Evolutionary conservation across 1,140 invertebrate genomes (phyloP).

Genomic region (Aricia agestis): DNA sequence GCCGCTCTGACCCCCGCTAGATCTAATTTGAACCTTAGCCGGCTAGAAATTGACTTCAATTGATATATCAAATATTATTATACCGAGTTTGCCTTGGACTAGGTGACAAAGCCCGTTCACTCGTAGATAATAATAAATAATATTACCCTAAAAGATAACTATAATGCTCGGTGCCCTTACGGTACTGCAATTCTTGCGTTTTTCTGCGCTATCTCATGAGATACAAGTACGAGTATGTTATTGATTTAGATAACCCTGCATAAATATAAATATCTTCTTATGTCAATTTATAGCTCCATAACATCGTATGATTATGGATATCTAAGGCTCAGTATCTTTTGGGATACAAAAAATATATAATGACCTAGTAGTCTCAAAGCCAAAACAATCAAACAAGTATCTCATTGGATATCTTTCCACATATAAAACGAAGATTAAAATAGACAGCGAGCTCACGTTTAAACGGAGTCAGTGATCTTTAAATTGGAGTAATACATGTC

Average conservation of each 20-base stretch:
- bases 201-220: neutral
- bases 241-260: neutral
- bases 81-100: constrained; percentile 49
- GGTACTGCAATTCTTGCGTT: neutral
- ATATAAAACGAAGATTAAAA: neutral
- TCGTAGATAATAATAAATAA: constrained; percentile 31
- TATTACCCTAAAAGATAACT: constrained; percentile 19
- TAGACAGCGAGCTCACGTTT: neutral
- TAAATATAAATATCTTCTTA: neutral
- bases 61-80: constrained; percentile 19
- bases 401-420: neutral
- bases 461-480: neutral
- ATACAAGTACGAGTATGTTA: neutral
- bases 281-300: no score
- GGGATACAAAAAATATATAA: no score
- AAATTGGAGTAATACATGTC: constrained; percentile 9
- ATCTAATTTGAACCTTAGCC: constrained; percentile 25
- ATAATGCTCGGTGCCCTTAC: neutral
- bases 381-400: no score
- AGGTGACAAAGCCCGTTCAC: constrained; percentile 58
- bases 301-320: no score
- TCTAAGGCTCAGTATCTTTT: no score
- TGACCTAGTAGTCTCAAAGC: no score
- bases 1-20: constrained; percentile 9
- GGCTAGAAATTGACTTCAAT: constrained; percentile 13